phyloP scores from a whole-genome alignment of 2,797 vertebrate genomes.

The Australoheros facetus region DNA sequence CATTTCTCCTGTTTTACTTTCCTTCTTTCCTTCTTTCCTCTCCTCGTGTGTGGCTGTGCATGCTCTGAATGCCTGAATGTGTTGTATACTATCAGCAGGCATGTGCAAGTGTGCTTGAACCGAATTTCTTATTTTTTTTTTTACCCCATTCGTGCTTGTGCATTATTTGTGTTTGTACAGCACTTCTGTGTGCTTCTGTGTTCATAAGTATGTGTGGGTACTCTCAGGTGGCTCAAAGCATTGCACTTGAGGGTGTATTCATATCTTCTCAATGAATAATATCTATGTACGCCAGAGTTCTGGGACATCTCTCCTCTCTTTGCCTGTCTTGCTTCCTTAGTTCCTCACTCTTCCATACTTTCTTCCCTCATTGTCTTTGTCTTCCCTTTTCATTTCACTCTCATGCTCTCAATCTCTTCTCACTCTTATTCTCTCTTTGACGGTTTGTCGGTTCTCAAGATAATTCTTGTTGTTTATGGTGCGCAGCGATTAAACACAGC shows the following conservation, averaged over 20 bases:
- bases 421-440: neutral
- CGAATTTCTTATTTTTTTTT: neutral
- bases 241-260: slow-evolving; percentile 59
- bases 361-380: slow-evolving; percentile 14
- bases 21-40: slow-evolving; percentile 6
- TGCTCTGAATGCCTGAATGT: neutral
- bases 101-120: slow-evolving; percentile 14
- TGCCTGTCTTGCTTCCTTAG: slow-evolving; percentile 19
- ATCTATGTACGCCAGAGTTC: slow-evolving; percentile 62
- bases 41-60: neutral
- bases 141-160: neutral
- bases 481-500: slow-evolving; percentile 39
- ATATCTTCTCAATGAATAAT: slow-evolving; percentile 64
- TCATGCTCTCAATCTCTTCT: slow-evolving; percentile 3
- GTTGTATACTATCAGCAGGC: slow-evolving; percentile 13
- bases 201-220: slow-evolving; percentile 33
- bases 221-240: slow-evolving; percentile 64
- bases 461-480: slow-evolving; percentile 43
- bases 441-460: slow-evolving; percentile 31
- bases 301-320: slow-evolving; percentile 27
- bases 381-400: neutral
- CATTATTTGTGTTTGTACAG: slow-evolving; percentile 20
- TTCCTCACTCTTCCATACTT: slow-evolving; percentile 20
- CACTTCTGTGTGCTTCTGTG: neutral
- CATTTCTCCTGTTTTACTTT: neutral